Base-by-base conservation (phyloP, 2,888 invertebrate species). In the Cynaeus angustus region DNA sequence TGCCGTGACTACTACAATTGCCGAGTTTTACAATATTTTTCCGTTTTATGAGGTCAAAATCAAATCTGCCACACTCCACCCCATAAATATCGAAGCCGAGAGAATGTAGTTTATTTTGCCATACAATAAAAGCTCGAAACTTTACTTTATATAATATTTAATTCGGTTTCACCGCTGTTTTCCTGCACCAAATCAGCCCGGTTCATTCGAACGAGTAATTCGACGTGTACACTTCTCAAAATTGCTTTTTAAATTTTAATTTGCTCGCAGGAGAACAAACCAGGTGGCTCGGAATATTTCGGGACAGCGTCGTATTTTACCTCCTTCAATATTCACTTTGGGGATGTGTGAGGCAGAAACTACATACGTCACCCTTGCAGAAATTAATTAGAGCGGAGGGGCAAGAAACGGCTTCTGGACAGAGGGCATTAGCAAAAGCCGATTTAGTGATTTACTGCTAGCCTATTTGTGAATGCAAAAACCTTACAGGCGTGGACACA, bases 211-310 rank as follows among this genome's bases (percentile, higher is more conserved):
- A 75, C 72, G 74, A 71, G 76, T 76, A 79, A 78, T 79, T 78
- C 78, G 77, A 74, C 77, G 75, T 74, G 76, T 78, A 79, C 77
- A 78, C 80, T 79, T 75, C 75, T 80, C 79, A 79, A 80, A 80
- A 80, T 80, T 80, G 78, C 80, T 79, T 80, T 79, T 80, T 80
- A 80, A 80, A 80, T 76, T 80, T 80, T 80, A 79, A 80, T 78
- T 76, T 74, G 72, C 64, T 69, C 71, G 26, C 68, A 43, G 61
- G 67, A 59, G 53, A 50, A 41, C 59, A 28, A 48, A 37, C 48
- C 59, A 66, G 66, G 58, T 58, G 59, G 43, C 37, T 45, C 16
- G 65, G 55, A 62, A 52, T 64, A 64, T 64, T 64, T 52, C 52
- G 52, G 28, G 8, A 64, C 1, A 41, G 10, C 52, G 64, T 45